Percentiles rank a stretch among this genome's conserved stretches.
Conservation (phyloP, 2,888 invertebrate genomes). For the Chrysina gloriosa region DNA sequence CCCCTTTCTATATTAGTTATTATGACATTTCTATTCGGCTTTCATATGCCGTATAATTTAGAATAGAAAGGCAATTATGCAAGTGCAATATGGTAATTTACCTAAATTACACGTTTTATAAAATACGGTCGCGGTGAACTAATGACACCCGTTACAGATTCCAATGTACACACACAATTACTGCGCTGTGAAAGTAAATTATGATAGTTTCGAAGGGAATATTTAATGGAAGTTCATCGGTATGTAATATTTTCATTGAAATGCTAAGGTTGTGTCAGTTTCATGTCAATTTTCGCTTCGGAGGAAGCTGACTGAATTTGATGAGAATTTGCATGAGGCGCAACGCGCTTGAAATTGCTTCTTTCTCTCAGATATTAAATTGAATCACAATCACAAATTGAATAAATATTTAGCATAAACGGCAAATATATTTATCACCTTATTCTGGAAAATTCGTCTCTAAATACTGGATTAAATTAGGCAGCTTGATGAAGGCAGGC, state of each 20-base stretch:
- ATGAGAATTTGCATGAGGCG: constrained; percentile 22
- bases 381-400: constrained; percentile 25
- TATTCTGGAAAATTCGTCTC: too few relatives aligned
- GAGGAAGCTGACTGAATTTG: constrained; percentile 4
- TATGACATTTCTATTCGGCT: neutral
- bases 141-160: neutral
- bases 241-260: constrained; percentile 37
- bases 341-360: constrained; percentile 26
- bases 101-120: constrained; percentile 1
- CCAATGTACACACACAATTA: neutral
- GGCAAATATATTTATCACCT: too few relatives aligned
- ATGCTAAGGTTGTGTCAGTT: constrained; percentile 34
- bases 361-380: constrained; percentile 32
- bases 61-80: neutral
- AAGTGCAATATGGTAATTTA: constrained; percentile 21
- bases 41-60: constrained; percentile 16
- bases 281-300: constrained; percentile 24
- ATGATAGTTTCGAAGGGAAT: neutral
- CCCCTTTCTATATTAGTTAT: neutral
- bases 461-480: too few relatives aligned
- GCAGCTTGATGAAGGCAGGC: too few relatives aligned
- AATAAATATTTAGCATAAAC: constrained; percentile 22
- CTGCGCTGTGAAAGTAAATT: neutral
- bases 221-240: neutral
- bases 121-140: neutral